Base-by-base conservation (phyloP, 37 sponge, comb jelly and placozoan species). In the Ianthella basta region DNA sequence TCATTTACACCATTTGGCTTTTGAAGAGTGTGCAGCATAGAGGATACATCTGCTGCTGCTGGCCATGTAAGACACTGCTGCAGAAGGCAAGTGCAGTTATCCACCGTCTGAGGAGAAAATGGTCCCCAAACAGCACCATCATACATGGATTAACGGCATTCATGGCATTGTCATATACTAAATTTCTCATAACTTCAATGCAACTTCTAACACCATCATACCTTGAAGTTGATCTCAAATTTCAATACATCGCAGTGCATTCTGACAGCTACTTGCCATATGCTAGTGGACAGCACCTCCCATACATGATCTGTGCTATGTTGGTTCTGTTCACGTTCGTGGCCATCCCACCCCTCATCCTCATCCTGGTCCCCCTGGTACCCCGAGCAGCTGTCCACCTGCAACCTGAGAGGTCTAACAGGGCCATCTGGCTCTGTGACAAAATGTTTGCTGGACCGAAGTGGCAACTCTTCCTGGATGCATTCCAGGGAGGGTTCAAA, bases 331-430 rank as follows among this genome's bases (percentile, higher is more conserved):
- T 75, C 24, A 75, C 78, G 2, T 75, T 75, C 14, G 60, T 39
- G 25, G 61, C 68, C 57, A 60, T 86, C 21, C 80, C 59, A 6
- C 84, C 91, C 19, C 61, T 91, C 33, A 60, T 79, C 44, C 36
- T 29, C 57, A 75, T 75, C 41, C 53, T 75, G 44, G 53, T 75
- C n/a, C 78, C 78, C 2, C 21, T 75, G 21, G 44, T 75, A 25
- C 78, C 78, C 20, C 37, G 78, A 41, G 37, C 23, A 53, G 18
- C 40, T 24, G n/a, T 75, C 20, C 33, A 75, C 8, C 40, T 19
- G 0, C 50, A 75, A 1, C 78, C 78, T 4, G 78, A 75, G 24
- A 40, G 78, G n/a, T n/a, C 33, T 8, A 32, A 23, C 53, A 53
- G 39, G n/a, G 16, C 40, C n/a, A 36, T 75, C 0, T 53, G 54